phyloP scores from a whole-genome alignment of 2,797 vertebrate species.

The Botia kubotai region DNA sequence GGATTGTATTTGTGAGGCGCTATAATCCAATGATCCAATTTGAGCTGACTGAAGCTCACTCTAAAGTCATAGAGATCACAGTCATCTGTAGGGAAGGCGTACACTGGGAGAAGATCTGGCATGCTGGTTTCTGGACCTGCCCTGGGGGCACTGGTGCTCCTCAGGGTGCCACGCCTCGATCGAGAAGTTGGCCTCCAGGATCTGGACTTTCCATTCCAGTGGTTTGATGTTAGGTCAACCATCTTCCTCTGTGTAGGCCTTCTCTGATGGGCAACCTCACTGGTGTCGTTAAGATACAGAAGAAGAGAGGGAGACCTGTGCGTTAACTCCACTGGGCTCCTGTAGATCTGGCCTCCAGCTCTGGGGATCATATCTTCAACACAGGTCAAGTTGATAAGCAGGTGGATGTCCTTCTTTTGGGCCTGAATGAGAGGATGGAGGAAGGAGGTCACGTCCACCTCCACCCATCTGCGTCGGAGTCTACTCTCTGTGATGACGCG shows the following conservation, averaged over 20 bases:
- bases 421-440: conserved; percentile 82
- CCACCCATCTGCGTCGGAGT: conserved; percentile 80
- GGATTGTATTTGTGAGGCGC: conserved; percentile 92
- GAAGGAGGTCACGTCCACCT: conserved; percentile 88
- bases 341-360: conserved; percentile 41
- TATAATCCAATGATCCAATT: conserved; percentile 93
- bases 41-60: conserved; percentile 90
- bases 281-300: conserved; percentile 90
- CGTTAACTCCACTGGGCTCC: conserved; percentile 57
- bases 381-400: conserved; percentile 87
- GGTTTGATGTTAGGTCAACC: conserved; percentile 33
- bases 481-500: conserved; percentile 69
- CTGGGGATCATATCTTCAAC: conserved; percentile 53
- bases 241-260: conserved; percentile 55
- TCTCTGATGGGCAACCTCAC: conserved; percentile 78
- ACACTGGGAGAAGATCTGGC: conserved; percentile 78
- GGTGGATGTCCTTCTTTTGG: conserved; percentile 78
- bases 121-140: conserved; percentile 68
- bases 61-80: conserved; percentile 90
- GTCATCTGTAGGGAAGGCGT: conserved; percentile 82
- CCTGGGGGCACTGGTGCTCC: conserved; percentile 59
- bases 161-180: conserved; percentile 72
- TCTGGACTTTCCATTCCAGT: conserved; percentile 50
- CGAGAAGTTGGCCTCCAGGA: conserved; percentile 60
- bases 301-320: conserved; percentile 85